Evolutionary conservation across 2,797 vertebrate species (phyloP).

Genomic region (Rhynchonycteris naso): DNA sequence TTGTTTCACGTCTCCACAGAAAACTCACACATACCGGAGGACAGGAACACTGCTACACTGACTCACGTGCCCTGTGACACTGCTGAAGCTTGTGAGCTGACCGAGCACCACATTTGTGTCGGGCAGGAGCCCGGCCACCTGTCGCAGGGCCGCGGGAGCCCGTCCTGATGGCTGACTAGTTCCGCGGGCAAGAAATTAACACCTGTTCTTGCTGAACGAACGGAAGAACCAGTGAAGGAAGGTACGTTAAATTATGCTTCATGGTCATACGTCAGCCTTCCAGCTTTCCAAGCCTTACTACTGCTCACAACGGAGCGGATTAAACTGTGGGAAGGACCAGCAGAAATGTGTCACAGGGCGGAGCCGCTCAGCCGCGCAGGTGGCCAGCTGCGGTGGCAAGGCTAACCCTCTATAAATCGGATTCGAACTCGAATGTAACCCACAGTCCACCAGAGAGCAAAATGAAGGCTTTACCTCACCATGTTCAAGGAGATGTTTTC

Average conservation of each 20-base stretch:
- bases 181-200: background rate
- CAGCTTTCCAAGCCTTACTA: conserved; percentile 13
- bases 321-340: background rate
- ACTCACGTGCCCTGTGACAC: background rate
- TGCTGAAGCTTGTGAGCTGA: background rate
- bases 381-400: background rate
- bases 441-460: conserved; percentile 32
- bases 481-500: conserved; percentile 85
- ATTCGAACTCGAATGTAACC: background rate
- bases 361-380: background rate
- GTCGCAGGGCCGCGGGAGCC: background rate
- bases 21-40: background rate
- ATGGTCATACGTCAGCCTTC: background rate
- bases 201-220: background rate
- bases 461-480: conserved; percentile 89
- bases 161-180: background rate
- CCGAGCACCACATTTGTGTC: background rate
- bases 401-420: background rate
- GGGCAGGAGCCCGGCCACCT: background rate
- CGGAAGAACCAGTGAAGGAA: background rate
- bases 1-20: background rate
- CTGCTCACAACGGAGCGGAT: background rate
- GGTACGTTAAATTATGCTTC: background rate
- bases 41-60: background rate
- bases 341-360: background rate